phyloP scores from a whole-genome alignment of 2,113 vertebrate genomes.

The Atlantisia rogersi region DNA sequence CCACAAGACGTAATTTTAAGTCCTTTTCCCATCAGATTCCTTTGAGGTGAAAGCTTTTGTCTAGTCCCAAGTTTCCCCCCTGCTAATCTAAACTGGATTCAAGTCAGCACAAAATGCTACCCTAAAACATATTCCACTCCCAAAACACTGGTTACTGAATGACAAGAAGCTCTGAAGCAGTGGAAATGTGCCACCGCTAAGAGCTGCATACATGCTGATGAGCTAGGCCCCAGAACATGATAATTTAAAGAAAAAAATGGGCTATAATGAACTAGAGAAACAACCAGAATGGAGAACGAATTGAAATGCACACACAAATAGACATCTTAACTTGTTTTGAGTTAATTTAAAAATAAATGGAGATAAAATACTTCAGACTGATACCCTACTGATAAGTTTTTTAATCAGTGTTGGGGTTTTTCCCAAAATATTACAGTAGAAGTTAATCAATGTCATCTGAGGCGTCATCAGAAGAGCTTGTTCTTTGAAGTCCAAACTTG shows the following conservation, averaged over 20 bases:
- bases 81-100: not conserved
- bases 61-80: not conserved
- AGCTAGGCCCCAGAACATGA: not conserved
- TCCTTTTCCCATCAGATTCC: not conserved
- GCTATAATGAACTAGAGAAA: not conserved
- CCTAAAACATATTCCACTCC: not conserved
- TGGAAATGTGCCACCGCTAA: not conserved
- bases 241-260: not conserved
- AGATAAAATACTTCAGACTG: not conserved
- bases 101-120: not conserved
- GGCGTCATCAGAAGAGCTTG: not conserved
- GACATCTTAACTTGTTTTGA: not conserved
- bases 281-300: not conserved
- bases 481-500: not conserved
- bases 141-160: not conserved
- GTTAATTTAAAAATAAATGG: not conserved
- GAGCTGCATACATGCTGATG: not conserved
- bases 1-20: not conserved
- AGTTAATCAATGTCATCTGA: not conserved
- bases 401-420: not conserved
- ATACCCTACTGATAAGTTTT: not conserved
- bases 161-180: not conserved
- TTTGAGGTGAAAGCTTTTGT: not conserved
- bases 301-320: not conserved
- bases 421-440: not conserved